phyloP scores from a whole-genome alignment of 2,797 vertebrate species.

The Alauda arvensis region DNA sequence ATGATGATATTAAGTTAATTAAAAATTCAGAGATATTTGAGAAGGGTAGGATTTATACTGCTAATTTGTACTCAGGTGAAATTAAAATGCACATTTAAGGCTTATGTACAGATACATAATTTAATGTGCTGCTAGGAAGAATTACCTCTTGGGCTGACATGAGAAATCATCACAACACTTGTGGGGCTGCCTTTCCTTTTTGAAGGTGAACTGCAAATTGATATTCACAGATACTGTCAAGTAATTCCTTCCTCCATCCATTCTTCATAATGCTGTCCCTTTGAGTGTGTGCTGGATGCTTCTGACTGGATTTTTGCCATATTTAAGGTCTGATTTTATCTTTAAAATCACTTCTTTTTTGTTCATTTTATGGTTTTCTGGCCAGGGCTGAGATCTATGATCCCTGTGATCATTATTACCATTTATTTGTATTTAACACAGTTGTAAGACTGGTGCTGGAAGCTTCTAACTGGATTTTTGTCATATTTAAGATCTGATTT shows the following conservation, averaged over 20 bases:
- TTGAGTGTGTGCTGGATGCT: not conserved
- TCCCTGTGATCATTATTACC: not conserved
- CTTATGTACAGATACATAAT: conserved; percentile 38
- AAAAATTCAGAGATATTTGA: conserved; percentile 23
- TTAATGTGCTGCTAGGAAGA: not conserved
- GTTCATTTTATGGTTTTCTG: not conserved
- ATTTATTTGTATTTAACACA: no score
- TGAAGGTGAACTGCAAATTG: not conserved
- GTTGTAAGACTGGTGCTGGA: not conserved
- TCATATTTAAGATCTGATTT: not conserved
- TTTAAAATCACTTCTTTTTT: not conserved
- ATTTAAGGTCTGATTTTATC: not conserved
- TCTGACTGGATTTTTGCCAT: not conserved
- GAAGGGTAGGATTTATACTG: conserved; percentile 15
- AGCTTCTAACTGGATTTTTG: not conserved
- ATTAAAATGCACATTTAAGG: conserved; percentile 34
- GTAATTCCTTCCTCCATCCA: not conserved
- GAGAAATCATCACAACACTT: not conserved
- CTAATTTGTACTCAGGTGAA: conserved; percentile 26
- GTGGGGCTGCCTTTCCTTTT: not conserved
- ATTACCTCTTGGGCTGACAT: not conserved
- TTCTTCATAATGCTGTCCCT: not conserved
- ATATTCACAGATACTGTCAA: not conserved
- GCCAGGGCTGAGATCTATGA: not conserved
- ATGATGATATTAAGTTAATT: conserved; percentile 36